Evolutionary conservation across 2,113 vertebrate species (phyloP).

Genomic region (Campylomormyrus tamandua): DNA sequence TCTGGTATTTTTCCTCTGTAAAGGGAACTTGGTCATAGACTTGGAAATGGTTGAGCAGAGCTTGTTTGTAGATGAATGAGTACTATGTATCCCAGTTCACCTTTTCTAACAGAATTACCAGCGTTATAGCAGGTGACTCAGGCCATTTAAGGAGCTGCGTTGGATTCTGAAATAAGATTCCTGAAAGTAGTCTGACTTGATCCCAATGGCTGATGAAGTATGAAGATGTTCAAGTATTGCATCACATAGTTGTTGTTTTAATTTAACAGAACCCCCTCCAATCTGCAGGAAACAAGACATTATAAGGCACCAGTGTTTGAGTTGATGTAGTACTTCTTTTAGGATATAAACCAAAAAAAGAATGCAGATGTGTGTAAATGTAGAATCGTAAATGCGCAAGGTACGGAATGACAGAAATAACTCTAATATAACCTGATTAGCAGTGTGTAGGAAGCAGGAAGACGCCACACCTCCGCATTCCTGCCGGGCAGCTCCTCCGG

Average conservation of each 20-base stretch:
- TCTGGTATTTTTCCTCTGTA: neutral
- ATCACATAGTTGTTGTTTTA: neutral
- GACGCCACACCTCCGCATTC: neutral
- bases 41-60: neutral
- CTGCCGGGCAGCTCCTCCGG: neutral
- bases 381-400: neutral
- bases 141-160: neutral
- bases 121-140: neutral
- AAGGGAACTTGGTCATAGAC: neutral
- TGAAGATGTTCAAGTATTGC: neutral
- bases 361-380: neutral
- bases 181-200: slow-evolving; percentile 10
- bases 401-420: neutral
- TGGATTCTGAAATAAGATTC: neutral
- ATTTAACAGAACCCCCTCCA: neutral
- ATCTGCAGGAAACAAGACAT: neutral
- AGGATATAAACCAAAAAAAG: neutral
- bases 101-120: neutral
- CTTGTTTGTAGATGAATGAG: neutral
- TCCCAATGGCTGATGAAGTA: slow-evolving; percentile 13
- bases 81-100: neutral
- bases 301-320: neutral
- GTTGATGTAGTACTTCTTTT: neutral
- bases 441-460: neutral
- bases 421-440: neutral